Evolutionary conservation across 2,113 vertebrate species (phyloP), one percentile per base, ranked within the genome.

Genomic region (Solea senegalensis): DNA sequence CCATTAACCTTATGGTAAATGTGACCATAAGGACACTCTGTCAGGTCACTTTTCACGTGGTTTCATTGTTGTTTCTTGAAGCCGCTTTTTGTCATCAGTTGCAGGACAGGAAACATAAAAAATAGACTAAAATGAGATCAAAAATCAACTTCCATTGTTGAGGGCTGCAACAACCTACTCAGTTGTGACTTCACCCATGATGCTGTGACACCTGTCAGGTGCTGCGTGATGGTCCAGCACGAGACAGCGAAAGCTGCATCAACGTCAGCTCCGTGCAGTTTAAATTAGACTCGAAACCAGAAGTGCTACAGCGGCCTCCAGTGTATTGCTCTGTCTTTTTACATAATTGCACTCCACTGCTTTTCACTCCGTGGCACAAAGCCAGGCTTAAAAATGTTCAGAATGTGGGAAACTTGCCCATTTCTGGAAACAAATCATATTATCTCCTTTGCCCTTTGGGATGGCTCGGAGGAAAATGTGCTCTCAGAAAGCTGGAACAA

Each of bases 391-490:
- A 21, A 51, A 44, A 11, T 62, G 67, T 60, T 14, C 28, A 54
- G 59, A 74, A 63, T 72, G 66, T 55, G 28, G 65, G 65, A 62
- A 78, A 76, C 40, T 41, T 44, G 52, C 53, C 54, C 64, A 41
- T 83, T 87, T 76, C 27, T 63, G 43, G 66, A 52, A 62, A 56
- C 67, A 57, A 65, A 76, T 79, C 49, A 15, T 52, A 66, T 78
- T 41, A 50, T 27, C 15, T 21, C 66, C 48, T 6, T 54, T 63
- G 69, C 59, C 74, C 26, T 48, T 70, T 56, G 49, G 45, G 49
- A 64, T 48, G 39, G 51, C 45, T 62, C 7, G 16, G 44, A 66
- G 58, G 40, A 28, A 9, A 34, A 74, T 69, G 46, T 52, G 27
- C 28, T 69, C 11, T 69, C 13, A 16, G 26, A 74, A 65, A 50